These are phyloP conservation scores for Tinamus major DNA, from an alignment of 2,797 vertebrate genomes.

Conservation along the genomic window DNA sequence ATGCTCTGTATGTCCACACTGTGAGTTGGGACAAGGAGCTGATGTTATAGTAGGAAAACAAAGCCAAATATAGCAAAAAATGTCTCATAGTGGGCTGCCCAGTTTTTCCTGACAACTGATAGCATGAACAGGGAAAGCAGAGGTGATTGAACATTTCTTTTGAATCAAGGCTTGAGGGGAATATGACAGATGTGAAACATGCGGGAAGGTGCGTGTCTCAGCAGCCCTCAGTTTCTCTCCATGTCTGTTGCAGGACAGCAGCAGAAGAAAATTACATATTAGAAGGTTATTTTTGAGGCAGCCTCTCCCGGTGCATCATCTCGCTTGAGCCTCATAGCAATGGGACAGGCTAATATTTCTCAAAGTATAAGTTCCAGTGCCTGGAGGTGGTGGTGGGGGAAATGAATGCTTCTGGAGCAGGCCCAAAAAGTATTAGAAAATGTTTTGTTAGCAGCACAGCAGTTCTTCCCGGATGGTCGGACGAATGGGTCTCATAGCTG, in stretches of 20 bases:
- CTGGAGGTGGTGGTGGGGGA: slow-evolving; percentile 15
- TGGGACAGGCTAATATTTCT: neutral
- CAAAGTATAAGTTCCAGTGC: neutral
- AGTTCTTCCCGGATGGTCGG: neutral
- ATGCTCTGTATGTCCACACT: neutral
- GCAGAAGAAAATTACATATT: neutral
- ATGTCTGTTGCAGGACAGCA: neutral
- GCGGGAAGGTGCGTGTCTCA: neutral
- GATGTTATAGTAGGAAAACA: neutral
- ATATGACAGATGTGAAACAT: neutral
- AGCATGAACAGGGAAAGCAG: neutral
- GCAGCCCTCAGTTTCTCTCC: fast-evolving
- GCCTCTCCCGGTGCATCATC: neutral
- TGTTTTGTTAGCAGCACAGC: slow-evolving; percentile 49
- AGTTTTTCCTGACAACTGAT: neutral
- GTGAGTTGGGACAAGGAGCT: neutral
- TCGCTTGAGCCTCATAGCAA: fast-evolving
- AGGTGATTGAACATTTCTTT: neutral
- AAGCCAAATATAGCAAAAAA: neutral
- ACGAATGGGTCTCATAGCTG: neutral
- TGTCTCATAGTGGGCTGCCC: fast-evolving
- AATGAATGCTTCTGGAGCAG: slow-evolving; percentile 47
- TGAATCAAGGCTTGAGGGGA: neutral
- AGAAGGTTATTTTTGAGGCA: neutral
- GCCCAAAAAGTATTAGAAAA: slow-evolving; percentile 35